A percentile compares a stretch with the other conserved stretches of the same genome.
Evolutionary conservation across 2,888 invertebrate species (phyloP).

Genomic region (Hyalella azteca): DNA sequence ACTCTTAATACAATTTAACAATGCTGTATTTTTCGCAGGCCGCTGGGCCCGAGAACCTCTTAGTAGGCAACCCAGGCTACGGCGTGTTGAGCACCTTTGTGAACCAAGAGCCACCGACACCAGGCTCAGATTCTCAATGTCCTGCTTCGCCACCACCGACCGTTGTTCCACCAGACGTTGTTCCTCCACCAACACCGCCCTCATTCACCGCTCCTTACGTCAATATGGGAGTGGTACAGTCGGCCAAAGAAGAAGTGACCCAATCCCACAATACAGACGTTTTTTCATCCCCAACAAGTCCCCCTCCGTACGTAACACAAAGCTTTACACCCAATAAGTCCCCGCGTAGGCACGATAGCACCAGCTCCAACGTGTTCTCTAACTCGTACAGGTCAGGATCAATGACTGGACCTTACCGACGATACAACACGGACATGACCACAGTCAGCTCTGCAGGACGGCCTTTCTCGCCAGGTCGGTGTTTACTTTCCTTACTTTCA

Average conservation of each 20-base stretch:
- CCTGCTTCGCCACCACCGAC: not conserved
- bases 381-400: not conserved
- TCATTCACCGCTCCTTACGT: not conserved
- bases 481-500: not conserved
- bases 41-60: not conserved
- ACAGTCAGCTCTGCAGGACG: not conserved
- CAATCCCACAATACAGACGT: no score
- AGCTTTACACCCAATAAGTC: not conserved
- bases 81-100: not conserved
- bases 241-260: no score
- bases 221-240: not conserved
- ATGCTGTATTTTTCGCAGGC: not conserved
- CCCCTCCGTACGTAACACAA: not conserved
- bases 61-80: slow-evolving; percentile 24
- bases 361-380: not conserved
- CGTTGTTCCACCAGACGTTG: not conserved
- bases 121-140: not conserved
- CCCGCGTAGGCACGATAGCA: not conserved
- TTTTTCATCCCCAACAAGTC: not conserved
- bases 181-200: no score
- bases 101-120: no score
- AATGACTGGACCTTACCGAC: not conserved
- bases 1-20: not conserved
- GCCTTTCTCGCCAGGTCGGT: not conserved
- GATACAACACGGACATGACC: slow-evolving; percentile 47